Evolutionary conservation across 2,888 invertebrate species (phyloP).

Genomic region (Tipula unca): DNA sequence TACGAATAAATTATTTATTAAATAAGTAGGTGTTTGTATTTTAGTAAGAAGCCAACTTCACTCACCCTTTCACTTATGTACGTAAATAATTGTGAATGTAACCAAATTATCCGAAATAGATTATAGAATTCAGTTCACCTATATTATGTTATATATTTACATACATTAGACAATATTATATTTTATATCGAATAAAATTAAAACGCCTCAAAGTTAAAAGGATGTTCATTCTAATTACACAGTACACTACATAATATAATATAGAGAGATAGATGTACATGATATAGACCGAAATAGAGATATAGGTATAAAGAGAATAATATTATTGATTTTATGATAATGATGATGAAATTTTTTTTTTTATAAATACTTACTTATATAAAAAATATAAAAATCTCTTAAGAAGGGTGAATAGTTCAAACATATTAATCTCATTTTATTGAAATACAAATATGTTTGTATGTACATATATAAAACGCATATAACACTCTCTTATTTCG

Average conservation of each 20-base stretch:
- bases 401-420: constrained; percentile 14
- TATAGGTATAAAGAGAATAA: background rate
- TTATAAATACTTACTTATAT: too few species aligned
- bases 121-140: background rate
- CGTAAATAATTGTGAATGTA: background rate
- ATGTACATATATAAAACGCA: background rate
- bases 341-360: background rate
- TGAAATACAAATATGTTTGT: background rate
- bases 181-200: background rate
- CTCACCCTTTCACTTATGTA: background rate
- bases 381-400: background rate
- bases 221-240: constrained; percentile 8
- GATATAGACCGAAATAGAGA: background rate
- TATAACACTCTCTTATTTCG: background rate
- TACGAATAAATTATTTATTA: background rate
- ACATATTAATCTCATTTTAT: background rate
- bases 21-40: background rate
- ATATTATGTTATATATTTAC: background rate
- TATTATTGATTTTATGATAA: constrained; percentile 8
- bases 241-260: background rate
- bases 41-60: background rate
- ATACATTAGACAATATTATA: too few species aligned
- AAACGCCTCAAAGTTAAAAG: background rate
- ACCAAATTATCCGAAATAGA: background rate
- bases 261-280: background rate